Evolutionary conservation across 2,113 vertebrate species (phyloP), one percentile per base, ranked within the genome.

Genomic region (Stomatorhinus ivindoensis): DNA sequence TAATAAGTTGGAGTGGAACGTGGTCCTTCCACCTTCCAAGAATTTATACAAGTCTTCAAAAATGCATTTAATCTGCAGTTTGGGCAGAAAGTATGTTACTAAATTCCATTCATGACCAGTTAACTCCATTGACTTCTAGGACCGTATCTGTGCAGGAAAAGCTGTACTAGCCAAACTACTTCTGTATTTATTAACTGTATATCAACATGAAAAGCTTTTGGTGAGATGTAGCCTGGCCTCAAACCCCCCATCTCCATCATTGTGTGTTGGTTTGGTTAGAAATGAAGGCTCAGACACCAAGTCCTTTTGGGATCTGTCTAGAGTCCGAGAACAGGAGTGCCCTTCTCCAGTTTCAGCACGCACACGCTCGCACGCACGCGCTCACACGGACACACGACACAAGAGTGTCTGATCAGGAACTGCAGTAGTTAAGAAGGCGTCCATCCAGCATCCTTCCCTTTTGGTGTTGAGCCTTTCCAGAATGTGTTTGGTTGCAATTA

Each of bases 221-320:
- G 69, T 76, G 69, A 76, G 35, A 76, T 76, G 21, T 27, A 50
- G 19, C 3, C 48, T 35, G 10, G 24, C 61, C 61, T 61, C 24
- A 10, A 24, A 7, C 19, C 3, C 4, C 17, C 89, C 89, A 86
- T 91, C 51, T 90, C 61, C 90, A 91, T 90, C 88, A 89, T 27
- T 48, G 84, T 91, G 87, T 35, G 82, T 58, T 82, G 50, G 35
- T 35, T 76, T 88, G 90, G 93, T 90, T 93, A 3, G 92, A 86
- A 86, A 96, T 96, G 96, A 96, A 13, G 94, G 90, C 91, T 93
- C 93, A 69, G 94, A 90, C 92, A 87, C 61, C 90, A 92, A 95
- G 94, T 95, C 93, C 90, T 10, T 4, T 86, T 65, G 58, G 42
- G 94, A 93, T 92, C 88, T 86, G 93, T 94, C 93, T 94, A 44